These are phyloP conservation scores for Albula goreensis DNA, from an alignment of 2,113 vertebrate genomes.

Conservation along the genomic window DNA sequence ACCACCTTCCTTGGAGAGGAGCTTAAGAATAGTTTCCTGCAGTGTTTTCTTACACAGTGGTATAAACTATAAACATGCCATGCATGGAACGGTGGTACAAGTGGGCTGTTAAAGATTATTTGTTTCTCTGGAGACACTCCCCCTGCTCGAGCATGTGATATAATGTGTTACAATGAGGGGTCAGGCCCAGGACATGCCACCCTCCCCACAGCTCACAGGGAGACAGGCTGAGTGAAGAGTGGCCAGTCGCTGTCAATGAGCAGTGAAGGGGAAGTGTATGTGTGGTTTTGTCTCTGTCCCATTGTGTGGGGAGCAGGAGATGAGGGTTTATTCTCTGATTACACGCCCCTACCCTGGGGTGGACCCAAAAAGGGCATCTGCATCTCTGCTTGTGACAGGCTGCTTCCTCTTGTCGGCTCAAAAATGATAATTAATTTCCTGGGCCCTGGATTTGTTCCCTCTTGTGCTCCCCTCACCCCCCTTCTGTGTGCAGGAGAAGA, in stretches of 20 bases:
- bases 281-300: neutral
- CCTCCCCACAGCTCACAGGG: neutral
- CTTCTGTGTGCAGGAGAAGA: neutral
- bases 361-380: neutral
- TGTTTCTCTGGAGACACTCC: neutral
- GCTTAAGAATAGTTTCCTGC: neutral
- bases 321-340: neutral
- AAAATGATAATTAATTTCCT: constrained; percentile 5
- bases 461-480: neutral
- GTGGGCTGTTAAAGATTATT: neutral
- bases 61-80: neutral
- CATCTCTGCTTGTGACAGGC: neutral
- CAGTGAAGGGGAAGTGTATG: neutral
- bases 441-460: neutral
- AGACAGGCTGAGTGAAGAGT: neutral
- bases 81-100: neutral
- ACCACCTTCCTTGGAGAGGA: neutral
- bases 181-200: neutral
- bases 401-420: neutral
- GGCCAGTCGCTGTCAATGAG: neutral
- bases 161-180: neutral
- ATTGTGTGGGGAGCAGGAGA: neutral
- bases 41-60: neutral
- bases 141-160: neutral
- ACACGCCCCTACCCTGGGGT: neutral